phyloP scores from a whole-genome alignment of 92 coral and sea anemone genomes.

The Palythoa grandis region DNA sequence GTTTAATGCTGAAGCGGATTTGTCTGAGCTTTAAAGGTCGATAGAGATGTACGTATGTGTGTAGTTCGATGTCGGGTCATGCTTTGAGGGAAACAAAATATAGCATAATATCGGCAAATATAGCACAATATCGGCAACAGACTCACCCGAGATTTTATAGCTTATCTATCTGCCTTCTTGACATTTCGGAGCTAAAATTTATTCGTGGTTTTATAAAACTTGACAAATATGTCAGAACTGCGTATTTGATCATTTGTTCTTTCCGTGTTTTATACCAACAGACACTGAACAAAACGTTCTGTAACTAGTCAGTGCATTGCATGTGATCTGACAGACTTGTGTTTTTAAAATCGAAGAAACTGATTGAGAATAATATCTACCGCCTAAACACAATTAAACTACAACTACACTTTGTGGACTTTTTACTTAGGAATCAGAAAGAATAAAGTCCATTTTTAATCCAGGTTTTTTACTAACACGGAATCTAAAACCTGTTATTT shows the following conservation, averaged over 20 bases:
- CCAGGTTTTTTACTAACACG: neutral
- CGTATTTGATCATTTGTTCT: neutral
- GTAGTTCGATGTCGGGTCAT: neutral
- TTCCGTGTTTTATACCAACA: conserved; percentile 5
- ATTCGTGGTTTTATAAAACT: neutral
- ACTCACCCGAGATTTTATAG: neutral
- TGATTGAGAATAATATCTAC: neutral
- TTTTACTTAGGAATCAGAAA: neutral
- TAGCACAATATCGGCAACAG: too few relatives aligned
- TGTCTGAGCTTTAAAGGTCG: neutral
- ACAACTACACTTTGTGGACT: neutral
- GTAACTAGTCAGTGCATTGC: neutral
- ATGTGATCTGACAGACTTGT: too few relatives aligned
- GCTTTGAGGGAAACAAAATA: neutral
- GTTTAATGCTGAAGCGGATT: neutral
- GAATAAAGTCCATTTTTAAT: neutral
- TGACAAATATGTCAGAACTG: neutral
- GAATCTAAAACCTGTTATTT: neutral
- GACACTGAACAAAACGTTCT: neutral
- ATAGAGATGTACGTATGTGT: neutral
- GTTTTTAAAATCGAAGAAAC: neutral
- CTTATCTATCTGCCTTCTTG: neutral
- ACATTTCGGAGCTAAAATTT: neutral
- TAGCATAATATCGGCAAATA: too few relatives aligned
- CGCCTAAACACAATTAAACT: neutral